Percentiles rank a stretch among this genome's conserved stretches.
phyloP scores from a whole-genome alignment of 1,140 invertebrate genomes.

The Drosophila trapezifrons region DNA sequence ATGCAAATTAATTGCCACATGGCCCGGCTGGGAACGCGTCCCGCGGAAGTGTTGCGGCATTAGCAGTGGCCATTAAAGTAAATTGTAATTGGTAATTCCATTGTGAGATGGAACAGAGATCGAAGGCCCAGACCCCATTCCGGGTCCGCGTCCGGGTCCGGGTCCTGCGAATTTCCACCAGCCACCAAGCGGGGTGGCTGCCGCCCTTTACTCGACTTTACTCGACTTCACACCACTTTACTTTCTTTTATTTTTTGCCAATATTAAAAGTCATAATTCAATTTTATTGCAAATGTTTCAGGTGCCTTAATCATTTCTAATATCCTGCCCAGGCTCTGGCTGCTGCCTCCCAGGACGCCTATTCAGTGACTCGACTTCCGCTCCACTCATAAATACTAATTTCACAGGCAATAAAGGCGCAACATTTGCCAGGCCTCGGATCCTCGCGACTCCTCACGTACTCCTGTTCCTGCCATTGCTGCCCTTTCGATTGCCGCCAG shows the following conservation, averaged over 20 bases:
- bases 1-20: constrained; percentile 84
- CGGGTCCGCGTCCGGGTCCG: no score
- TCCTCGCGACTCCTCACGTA: constrained; percentile 59
- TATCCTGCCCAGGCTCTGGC: constrained; percentile 72
- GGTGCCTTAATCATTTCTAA: constrained; percentile 83
- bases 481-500: constrained; percentile 65
- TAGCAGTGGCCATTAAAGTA: constrained; percentile 73
- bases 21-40: constrained; percentile 60
- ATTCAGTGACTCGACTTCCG: constrained; percentile 56
- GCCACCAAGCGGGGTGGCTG: constrained; percentile 21
- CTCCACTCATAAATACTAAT: constrained; percentile 83
- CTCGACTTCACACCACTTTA: constrained; percentile 1
- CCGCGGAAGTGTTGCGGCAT: constrained; percentile 57
- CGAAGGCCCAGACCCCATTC: neutral
- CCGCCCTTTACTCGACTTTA: no score
- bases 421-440: constrained; percentile 64
- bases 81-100: constrained; percentile 75
- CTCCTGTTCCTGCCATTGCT: constrained; percentile 20
- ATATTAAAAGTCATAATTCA: constrained; percentile 84
- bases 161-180: constrained; percentile 44
- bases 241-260: constrained; percentile 45
- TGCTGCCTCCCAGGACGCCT: constrained; percentile 63
- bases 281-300: constrained; percentile 84
- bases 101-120: constrained; percentile 20
- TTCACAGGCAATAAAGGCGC: constrained; percentile 83